Conservation (phyloP, 2,113 vertebrate genomes). For the Narcine bancroftii region DNA sequence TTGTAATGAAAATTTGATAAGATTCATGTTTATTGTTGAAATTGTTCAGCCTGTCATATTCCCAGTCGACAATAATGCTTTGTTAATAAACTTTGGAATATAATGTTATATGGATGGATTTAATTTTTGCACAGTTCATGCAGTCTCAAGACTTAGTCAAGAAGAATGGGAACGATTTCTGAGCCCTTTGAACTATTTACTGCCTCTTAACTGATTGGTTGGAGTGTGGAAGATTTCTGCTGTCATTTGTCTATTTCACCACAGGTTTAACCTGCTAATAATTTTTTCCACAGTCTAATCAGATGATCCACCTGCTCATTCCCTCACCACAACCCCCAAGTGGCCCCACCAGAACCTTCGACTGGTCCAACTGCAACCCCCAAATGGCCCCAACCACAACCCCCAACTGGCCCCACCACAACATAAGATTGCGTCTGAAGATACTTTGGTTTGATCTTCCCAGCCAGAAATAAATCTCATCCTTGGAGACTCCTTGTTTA, state of each 20-base stretch:
- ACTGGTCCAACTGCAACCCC: not conserved
- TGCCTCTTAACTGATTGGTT: not conserved
- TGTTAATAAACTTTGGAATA: conserved; percentile 27
- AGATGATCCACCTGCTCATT: not conserved
- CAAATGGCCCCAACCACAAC: not conserved
- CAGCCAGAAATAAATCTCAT: not conserved
- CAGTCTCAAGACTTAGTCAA: not conserved
- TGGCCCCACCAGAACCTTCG: no score
- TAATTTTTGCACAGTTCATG: not conserved
- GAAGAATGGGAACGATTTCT: not conserved
- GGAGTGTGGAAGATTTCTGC: not conserved
- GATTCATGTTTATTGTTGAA: conserved; percentile 29
- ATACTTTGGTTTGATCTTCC: not conserved
- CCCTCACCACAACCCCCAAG: not conserved
- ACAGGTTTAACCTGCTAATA: not conserved
- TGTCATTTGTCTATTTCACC: not conserved
- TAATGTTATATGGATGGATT: not conserved
- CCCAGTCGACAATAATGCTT: not conserved
- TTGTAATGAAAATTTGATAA: conserved; percentile 16
- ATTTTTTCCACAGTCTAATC: not conserved
- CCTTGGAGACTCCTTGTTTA: not conserved
- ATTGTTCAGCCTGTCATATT: conserved; percentile 16
- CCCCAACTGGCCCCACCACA: not conserved
- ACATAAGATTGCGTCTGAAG: no score
- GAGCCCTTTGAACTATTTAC: not conserved